Evolutionary conservation across 2,113 vertebrate genomes (phyloP).

Genomic region (pig (Sus scrofa)): DNA sequence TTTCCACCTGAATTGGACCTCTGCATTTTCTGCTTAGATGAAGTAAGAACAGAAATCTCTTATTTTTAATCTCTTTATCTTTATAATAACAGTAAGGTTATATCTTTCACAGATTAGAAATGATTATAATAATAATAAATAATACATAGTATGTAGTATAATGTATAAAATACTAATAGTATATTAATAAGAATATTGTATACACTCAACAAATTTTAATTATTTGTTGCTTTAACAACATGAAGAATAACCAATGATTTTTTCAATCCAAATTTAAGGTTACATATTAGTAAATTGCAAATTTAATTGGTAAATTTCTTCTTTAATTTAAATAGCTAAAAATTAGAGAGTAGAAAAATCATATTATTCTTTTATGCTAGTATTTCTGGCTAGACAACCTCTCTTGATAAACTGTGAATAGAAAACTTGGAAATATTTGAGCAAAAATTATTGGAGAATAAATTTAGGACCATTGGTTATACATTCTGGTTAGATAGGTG

Average conservation of each 20-base stretch:
- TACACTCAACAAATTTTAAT: not conserved
- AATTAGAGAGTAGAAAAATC: not conserved
- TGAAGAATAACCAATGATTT: not conserved
- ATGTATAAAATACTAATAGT: not conserved
- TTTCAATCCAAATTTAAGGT: not conserved
- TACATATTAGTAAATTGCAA: not conserved
- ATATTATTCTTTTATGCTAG: not conserved
- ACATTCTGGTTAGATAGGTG: not conserved
- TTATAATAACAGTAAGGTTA: not conserved
- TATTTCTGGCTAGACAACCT: not conserved
- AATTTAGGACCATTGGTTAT: not conserved
- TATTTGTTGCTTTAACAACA: not conserved
- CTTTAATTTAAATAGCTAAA: not conserved
- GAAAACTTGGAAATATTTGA: not conserved
- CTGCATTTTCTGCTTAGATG: not conserved
- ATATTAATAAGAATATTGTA: not conserved
- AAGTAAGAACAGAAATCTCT: not conserved
- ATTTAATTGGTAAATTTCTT: not conserved
- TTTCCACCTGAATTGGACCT: not conserved
- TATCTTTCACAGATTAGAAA: not conserved
- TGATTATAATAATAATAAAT: not conserved
- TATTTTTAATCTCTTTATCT: not conserved
- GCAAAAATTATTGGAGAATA: not conserved
- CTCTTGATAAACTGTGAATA: not conserved
- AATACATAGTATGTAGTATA: not conserved